Evolutionary conservation across 2,888 invertebrate genomes (phyloP), one percentile per base, ranked within the genome.

Genomic region (Tortricodes alternella): DNA sequence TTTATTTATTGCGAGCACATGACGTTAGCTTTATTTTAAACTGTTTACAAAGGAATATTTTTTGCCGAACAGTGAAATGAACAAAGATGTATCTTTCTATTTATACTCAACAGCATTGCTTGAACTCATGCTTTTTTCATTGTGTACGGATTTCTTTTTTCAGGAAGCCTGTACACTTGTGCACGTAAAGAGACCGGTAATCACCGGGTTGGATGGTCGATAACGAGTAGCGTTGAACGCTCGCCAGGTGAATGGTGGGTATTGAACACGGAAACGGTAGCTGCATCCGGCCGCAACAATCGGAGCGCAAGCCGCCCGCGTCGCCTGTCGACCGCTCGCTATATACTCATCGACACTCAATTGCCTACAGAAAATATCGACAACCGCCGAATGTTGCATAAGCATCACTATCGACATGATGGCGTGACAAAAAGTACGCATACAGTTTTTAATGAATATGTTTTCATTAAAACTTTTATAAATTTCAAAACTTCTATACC

Each of bases 211-310:
- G 71, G 71, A 71, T 65, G 67, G 69, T 65, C 66, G 70, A 73
- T 78, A 79, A 76, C 78, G 74, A 76, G 71, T 67, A 59, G 61
- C 68, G 73, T 61, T 18, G 60, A 55, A 69, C 64, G 67, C 59
- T 70, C 67, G 69, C 60, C 63, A 70, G 74, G 74, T 78, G 83
- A 83, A 79, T 77, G 66, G 75, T 66, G 68, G 67, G 71, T 72
- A 72, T 71, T 80, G 78, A 69, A 78, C 76, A 71, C 80, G 80
- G 85, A 80, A 85, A 85, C 80, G 83, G 80, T 77, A 62, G 72
- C 69, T 68, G 81, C 79, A 70, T 86, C 86, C 85, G 85, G 82
- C 82, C 85, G 69, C 83, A 81, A 82, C 83, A 83, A 83, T 83
- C 78, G 78, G 62, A 58, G 39, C 50, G 43, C 58, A 48, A 59